Evolutionary conservation across 2,113 vertebrate genomes (phyloP).

Genomic region (Rana temporaria): DNA sequence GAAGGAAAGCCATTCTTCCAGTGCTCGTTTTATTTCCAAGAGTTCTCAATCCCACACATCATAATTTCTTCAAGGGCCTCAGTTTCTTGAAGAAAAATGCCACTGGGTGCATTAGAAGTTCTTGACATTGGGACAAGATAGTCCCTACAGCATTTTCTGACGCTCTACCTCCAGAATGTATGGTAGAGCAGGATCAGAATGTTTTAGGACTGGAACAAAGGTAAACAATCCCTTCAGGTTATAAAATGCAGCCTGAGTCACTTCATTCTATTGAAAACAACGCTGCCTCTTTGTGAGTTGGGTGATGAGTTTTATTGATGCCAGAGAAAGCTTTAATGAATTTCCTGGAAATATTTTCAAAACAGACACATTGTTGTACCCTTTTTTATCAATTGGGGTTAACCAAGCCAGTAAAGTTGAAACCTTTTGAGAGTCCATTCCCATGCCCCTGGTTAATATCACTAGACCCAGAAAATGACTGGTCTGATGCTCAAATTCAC

Average conservation of each 20-base stretch:
- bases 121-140: background rate
- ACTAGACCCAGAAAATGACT: background rate
- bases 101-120: background rate
- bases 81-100: background rate
- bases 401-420: background rate
- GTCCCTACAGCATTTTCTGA: background rate
- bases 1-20: background rate
- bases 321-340: background rate
- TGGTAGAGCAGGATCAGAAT: background rate
- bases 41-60: background rate
- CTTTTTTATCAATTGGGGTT: background rate
- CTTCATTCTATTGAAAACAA: background rate
- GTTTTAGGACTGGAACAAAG: background rate
- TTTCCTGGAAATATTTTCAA: background rate
- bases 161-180: background rate
- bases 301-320: background rate
- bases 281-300: background rate
- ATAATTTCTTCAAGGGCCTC: background rate
- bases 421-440: background rate
- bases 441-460: background rate
- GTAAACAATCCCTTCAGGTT: no score
- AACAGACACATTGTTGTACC: background rate
- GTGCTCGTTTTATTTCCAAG: background rate
- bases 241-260: no score
- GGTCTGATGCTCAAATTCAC: no score